phyloP scores from a whole-genome alignment of 2,797 vertebrate genomes.

The Characodon lateralis region DNA sequence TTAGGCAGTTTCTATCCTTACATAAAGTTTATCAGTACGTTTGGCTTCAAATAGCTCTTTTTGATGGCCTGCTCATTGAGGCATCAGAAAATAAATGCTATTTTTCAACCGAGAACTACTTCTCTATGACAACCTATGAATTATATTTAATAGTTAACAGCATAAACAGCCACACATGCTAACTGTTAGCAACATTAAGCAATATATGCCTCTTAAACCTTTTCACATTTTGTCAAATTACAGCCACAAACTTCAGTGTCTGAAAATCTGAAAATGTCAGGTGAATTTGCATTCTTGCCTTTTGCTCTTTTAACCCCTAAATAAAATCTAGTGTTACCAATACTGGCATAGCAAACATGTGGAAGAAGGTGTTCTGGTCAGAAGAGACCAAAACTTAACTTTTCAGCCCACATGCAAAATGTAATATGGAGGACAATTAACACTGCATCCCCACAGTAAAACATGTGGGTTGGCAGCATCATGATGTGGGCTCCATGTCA shows the following conservation, averaged over 20 bases:
- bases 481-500: no score
- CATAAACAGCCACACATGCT: not conserved
- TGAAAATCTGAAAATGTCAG: no score
- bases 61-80: no score
- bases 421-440: not conserved
- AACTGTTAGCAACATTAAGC: not conserved
- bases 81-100: not conserved
- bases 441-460: no score
- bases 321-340: no score
- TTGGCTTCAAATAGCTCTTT: not conserved
- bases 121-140: not conserved
- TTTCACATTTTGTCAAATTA: no score
- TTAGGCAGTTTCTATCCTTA: not conserved
- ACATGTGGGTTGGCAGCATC: no score
- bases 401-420: no score
- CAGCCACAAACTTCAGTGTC: no score
- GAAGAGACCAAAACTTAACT: no score
- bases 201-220: not conserved
- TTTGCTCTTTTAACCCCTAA: not conserved
- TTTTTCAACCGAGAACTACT: not conserved
- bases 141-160: not conserved
- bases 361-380: no score
- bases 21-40: not conserved
- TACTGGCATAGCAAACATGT: not conserved
- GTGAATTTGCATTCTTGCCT: not conserved